Evolutionary conservation across 2,797 vertebrate genomes (phyloP), one percentile per base, ranked within the genome.

Genomic region (Catostomus latipinnis): DNA sequence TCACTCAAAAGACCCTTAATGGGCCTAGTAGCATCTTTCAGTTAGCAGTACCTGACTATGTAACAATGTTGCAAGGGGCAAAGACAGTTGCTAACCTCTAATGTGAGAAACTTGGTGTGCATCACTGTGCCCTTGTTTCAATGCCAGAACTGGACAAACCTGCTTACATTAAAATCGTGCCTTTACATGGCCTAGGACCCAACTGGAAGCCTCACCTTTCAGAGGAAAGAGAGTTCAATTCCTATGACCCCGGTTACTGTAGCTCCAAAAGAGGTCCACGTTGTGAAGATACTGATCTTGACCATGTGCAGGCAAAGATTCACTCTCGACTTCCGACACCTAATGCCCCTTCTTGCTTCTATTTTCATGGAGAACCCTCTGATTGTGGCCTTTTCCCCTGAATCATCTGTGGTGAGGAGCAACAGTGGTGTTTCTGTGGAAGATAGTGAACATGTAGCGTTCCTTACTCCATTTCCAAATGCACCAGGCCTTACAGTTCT

Each of bases 361-460:
- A 93, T 56, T 93, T 91, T 70, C 85, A 87, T 46, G 94, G 93
- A 13, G 88, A 93, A 56, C 77, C 71, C 22, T 88, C 88, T 1
- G 53, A 88, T 61, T 54, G 88, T 14, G 81, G 88, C 74, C 83
- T 95, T 12, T 94, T 94, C 78, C 89, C 91, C 34, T 90, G 89
- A 12, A 93, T 95, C 83, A 89, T 95, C 9, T 88, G 89, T 18
- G 94, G 94, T n/a, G 88, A 93, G 75, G 90, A 94, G 84, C 78
- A 90, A 83, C 94, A 95, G 76, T 95, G 94, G 94, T 89, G 94
- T 73, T 89, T 95, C 45, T 95, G 94, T 18, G 94, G 94, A 95
- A 74, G 94, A 95, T 82, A 88, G 67, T 71, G 81, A 90, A 65
- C 91, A 94, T 83, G 92, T 94, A 57, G 93, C 94, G 1, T 93